Conservation (phyloP, 2,113 vertebrate species). For the Menura novaehollandiae region DNA sequence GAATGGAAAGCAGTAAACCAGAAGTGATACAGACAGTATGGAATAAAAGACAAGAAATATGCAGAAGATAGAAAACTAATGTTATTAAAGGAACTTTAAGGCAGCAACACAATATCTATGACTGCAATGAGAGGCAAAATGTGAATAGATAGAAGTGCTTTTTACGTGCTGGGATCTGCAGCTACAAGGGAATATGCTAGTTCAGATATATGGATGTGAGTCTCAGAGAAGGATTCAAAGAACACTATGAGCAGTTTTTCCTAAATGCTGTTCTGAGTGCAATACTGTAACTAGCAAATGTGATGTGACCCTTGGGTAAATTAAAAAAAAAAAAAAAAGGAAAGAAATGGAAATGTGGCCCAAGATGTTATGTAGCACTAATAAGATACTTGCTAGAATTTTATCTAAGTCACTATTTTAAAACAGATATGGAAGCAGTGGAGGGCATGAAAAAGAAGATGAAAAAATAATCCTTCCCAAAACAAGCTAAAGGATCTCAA, state of each 20-base stretch:
- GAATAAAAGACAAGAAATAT: background rate
- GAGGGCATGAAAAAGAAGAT: background rate
- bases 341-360: background rate
- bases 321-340: background rate
- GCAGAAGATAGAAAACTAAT: background rate
- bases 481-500: background rate
- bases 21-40: background rate
- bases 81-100: background rate
- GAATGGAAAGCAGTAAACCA: background rate
- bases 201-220: fast-evolving
- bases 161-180: background rate
- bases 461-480: background rate
- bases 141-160: background rate
- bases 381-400: background rate
- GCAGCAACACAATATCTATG: background rate
- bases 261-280: background rate
- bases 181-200: background rate
- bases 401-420: background rate
- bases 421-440: background rate
- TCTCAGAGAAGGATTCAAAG: background rate
- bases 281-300: background rate
- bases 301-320: background rate
- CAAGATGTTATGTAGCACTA: background rate
- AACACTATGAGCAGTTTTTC: background rate
- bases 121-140: background rate